phyloP scores from a whole-genome alignment of 2,888 invertebrate genomes.

The Drosophila pseudotakahashii region DNA sequence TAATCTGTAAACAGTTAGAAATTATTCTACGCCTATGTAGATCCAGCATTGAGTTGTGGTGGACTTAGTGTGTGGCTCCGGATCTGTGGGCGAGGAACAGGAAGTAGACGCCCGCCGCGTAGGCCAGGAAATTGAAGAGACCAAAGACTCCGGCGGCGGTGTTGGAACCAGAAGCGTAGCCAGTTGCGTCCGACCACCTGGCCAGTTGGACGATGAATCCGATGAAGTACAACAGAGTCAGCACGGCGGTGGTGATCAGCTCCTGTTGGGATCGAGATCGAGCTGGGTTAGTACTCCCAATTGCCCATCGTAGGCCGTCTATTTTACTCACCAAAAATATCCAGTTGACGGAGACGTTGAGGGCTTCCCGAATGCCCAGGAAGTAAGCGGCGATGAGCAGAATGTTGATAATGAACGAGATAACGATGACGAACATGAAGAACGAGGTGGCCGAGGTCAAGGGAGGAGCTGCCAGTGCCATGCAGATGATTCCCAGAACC shows the following conservation, averaged over 20 bases:
- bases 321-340: constrained; percentile 89
- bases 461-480: constrained; percentile 92
- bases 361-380: constrained; percentile 91
- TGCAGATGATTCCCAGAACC: constrained; percentile 93
- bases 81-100: constrained; percentile 90
- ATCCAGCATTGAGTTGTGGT: constrained; percentile 6
- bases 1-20: constrained; percentile 40
- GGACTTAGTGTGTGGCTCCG: constrained; percentile 76
- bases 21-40: constrained; percentile 43
- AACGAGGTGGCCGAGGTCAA: constrained; percentile 88
- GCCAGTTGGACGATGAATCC: constrained; percentile 92
- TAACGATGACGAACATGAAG: constrained; percentile 93
- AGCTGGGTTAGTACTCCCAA: not conserved
- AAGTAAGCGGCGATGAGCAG: constrained; percentile 93
- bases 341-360: constrained; percentile 93
- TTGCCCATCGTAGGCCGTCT: not conserved
- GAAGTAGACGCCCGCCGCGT: constrained; percentile 91
- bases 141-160: constrained; percentile 94
- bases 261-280: constrained; percentile 86
- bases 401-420: constrained; percentile 92
- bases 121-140: constrained; percentile 91
- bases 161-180: constrained; percentile 85
- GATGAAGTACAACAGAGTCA: constrained; percentile 90
- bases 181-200: constrained; percentile 85
- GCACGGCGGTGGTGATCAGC: constrained; percentile 89